Conservation (phyloP, 2,797 vertebrate species). For the Pyrrhura leucotis region DNA sequence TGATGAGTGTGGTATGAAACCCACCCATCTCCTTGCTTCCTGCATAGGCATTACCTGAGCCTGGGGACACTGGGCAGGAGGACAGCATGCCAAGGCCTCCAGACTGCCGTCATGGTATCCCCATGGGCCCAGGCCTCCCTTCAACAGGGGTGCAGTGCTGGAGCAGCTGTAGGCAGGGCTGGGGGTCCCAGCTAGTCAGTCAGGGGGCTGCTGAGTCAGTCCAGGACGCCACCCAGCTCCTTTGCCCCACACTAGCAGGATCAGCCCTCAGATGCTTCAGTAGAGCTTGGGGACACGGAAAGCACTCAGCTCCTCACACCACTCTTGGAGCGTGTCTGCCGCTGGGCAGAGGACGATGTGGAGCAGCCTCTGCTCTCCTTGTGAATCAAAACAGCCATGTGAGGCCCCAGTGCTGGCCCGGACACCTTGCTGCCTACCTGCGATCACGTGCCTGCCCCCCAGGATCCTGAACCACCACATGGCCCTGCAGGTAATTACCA, state of each 20-base stretch:
- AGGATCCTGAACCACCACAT: accelerated
- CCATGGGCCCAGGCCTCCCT: background rate
- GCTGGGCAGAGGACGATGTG: accelerated
- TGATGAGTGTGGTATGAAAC: background rate
- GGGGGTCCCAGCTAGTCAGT: accelerated
- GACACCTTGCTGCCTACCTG: accelerated
- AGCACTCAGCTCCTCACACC: background rate
- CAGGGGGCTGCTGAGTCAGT: background rate
- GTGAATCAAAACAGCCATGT: constrained; percentile 29
- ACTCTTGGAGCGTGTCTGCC: accelerated
- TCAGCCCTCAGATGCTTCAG: accelerated
- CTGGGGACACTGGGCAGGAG: background rate
- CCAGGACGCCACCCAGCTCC: background rate
- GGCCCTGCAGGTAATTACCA: background rate
- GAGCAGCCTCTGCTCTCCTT: accelerated
- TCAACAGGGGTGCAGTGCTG: background rate
- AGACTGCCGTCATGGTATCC: accelerated
- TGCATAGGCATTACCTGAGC: background rate
- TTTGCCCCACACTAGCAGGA: accelerated
- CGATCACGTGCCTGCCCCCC: accelerated
- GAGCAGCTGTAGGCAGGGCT: accelerated
- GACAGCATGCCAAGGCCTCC: accelerated
- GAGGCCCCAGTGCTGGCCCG: background rate
- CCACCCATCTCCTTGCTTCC: background rate
- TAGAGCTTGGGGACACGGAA: accelerated